phyloP scores from a whole-genome alignment of 2,888 invertebrate genomes.

The Pilophorus perplexus region DNA sequence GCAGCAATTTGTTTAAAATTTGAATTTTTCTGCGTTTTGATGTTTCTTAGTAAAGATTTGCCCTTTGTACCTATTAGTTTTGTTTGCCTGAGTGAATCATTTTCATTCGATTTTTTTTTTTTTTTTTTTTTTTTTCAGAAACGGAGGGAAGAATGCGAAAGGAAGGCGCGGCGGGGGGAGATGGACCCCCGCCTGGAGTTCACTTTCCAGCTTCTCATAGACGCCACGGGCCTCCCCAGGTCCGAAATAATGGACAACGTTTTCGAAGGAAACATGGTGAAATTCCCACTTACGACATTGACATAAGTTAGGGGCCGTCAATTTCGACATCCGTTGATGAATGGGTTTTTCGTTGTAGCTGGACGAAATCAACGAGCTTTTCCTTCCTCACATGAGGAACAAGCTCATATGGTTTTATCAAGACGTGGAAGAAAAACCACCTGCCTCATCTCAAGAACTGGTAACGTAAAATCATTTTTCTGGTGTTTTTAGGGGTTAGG shows the following conservation, averaged over 20 bases:
- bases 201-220: constrained; percentile 82
- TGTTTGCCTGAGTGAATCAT: too few relatives aligned
- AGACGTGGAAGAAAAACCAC: constrained; percentile 66
- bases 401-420: constrained; percentile 88
- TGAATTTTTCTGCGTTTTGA: too few relatives aligned
- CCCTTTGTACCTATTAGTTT: too few relatives aligned
- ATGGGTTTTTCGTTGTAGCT: constrained; percentile 57
- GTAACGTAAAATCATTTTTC: constrained; percentile 15
- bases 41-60: too few relatives aligned
- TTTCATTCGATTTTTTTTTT: too few relatives aligned
- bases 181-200: constrained; percentile 90
- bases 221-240: constrained; percentile 74
- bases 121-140: constrained; percentile 54
- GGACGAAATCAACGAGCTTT: constrained; percentile 83
- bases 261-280: constrained; percentile 83
- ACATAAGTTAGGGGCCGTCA: not conserved
- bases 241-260: constrained; percentile 88
- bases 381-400: constrained; percentile 78
- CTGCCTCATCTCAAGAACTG: constrained; percentile 33
- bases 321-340: not conserved
- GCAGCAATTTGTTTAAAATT: too few relatives aligned
- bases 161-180: constrained; percentile 83
- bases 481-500: too few relatives aligned
- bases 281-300: not conserved
- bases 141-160: constrained; percentile 86